A percentile compares a stretch with the other conserved stretches of the same genome.
Evolutionary conservation across 2,888 invertebrate species (phyloP).

Genomic region (Hyposoter dolosus): DNA sequence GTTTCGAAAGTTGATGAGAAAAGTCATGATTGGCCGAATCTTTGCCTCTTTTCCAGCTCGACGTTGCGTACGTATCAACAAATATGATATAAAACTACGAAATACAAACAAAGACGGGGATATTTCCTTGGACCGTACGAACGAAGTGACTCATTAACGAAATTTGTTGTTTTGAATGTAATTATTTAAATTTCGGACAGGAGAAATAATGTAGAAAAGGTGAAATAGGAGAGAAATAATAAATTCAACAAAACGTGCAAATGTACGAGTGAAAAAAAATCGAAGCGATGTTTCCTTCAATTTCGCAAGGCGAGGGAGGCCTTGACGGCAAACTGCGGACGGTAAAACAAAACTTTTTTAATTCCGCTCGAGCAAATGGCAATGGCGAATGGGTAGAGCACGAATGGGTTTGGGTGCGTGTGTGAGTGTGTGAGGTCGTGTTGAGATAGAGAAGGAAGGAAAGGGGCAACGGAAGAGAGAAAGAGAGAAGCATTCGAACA

Average conservation of each 20-base stretch:
- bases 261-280: constrained; percentile 22
- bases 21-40: background rate
- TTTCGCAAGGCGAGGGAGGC: constrained; percentile 60
- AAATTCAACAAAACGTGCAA: constrained; percentile 16
- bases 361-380: constrained; percentile 67
- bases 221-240: constrained; percentile 5
- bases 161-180: background rate
- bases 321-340: constrained; percentile 62
- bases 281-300: constrained; percentile 56
- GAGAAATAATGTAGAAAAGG: background rate
- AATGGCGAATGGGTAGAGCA: constrained; percentile 54
- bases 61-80: background rate
- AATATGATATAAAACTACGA: background rate
- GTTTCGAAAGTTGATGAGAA: background rate
- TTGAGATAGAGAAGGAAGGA: constrained; percentile 3
- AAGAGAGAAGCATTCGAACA: constrained; percentile 57
- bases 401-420: constrained; percentile 3
- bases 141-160: background rate
- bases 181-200: background rate
- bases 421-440: constrained; percentile 51
- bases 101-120: background rate
- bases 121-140: background rate
- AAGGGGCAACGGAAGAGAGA: constrained; percentile 27
- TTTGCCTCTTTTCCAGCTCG: background rate
- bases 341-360: constrained; percentile 72